Evolutionary conservation across 2,113 vertebrate genomes (phyloP).

Genomic region (Solea solea): DNA sequence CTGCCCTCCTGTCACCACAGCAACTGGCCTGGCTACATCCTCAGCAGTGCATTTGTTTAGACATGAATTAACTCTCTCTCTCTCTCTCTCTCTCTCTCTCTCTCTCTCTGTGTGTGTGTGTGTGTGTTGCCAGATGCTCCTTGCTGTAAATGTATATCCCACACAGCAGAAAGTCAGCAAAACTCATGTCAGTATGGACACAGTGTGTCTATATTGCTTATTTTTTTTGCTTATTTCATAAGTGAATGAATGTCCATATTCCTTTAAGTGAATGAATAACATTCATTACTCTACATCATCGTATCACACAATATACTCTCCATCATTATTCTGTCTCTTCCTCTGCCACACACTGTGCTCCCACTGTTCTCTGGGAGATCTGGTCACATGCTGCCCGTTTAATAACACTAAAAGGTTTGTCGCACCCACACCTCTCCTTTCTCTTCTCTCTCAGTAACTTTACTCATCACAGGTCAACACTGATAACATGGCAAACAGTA

Average conservation of each 20-base stretch:
- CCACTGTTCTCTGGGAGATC: slow-evolving; percentile 23
- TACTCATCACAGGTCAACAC: slow-evolving; percentile 52
- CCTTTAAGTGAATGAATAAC: slow-evolving; percentile 63
- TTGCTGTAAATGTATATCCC: slow-evolving; percentile 18
- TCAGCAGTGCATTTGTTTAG: slow-evolving; percentile 60
- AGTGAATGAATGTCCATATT: slow-evolving; percentile 68
- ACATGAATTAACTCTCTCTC: slow-evolving; percentile 35
- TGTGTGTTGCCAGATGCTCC: neutral
- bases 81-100: neutral
- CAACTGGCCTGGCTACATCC: slow-evolving; percentile 67
- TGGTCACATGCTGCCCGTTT: slow-evolving; percentile 52
- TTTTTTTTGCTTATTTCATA: no score
- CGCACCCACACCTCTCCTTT: no score
- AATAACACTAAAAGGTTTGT: slow-evolving; percentile 75
- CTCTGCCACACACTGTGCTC: slow-evolving; percentile 7
- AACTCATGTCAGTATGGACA: slow-evolving; percentile 40
- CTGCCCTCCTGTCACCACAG: slow-evolving; percentile 71
- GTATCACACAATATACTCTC: no score
- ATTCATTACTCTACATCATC: slow-evolving; percentile 61
- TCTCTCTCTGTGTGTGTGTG: slow-evolving; percentile 6
- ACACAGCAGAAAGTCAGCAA: slow-evolving; percentile 23
- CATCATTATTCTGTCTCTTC: slow-evolving; percentile 29
- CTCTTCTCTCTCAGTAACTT: slow-evolving; percentile 45
- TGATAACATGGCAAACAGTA: slow-evolving; percentile 14
- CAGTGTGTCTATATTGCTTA: no score